Conservation (phyloP, 2,797 vertebrate genomes). For the Falco berigora region DNA sequence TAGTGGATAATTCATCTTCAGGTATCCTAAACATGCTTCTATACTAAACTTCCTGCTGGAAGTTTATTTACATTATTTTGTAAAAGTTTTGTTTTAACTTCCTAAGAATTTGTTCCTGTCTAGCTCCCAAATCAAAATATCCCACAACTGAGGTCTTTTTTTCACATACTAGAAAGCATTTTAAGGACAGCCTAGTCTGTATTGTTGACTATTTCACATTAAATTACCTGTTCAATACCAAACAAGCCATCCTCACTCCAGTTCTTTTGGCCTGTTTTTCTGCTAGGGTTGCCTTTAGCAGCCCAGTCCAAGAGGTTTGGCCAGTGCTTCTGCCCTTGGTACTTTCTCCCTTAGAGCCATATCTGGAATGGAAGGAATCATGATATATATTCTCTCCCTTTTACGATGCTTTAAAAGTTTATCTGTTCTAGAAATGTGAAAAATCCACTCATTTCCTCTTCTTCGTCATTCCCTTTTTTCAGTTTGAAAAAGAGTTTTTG, state of each 20-base stretch:
- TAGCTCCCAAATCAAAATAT: neutral
- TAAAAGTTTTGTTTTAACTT: neutral
- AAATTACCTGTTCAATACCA: neutral
- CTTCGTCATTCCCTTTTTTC: neutral
- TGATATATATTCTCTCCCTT: neutral
- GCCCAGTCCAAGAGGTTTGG: neutral
- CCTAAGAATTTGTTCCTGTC: neutral
- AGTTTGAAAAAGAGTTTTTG: constrained; percentile 85
- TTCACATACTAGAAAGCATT: neutral
- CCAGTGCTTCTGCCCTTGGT: neutral
- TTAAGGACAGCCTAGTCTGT: neutral
- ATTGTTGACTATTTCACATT: neutral
- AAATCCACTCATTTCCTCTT: neutral
- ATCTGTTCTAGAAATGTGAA: neutral
- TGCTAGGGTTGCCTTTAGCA: neutral
- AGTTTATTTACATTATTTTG: neutral
- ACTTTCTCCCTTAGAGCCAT: neutral
- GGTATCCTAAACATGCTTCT: neutral
- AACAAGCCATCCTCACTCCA: neutral
- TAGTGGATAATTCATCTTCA: neutral
- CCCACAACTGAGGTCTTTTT: neutral
- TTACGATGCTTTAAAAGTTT: neutral
- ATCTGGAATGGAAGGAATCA: neutral
- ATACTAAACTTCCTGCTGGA: neutral
- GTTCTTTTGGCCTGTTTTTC: neutral